A percentile compares a stretch with the other conserved stretches of the same genome.
Conservation (phyloP, 2,888 invertebrate genomes). For the Seira ritae region DNA sequence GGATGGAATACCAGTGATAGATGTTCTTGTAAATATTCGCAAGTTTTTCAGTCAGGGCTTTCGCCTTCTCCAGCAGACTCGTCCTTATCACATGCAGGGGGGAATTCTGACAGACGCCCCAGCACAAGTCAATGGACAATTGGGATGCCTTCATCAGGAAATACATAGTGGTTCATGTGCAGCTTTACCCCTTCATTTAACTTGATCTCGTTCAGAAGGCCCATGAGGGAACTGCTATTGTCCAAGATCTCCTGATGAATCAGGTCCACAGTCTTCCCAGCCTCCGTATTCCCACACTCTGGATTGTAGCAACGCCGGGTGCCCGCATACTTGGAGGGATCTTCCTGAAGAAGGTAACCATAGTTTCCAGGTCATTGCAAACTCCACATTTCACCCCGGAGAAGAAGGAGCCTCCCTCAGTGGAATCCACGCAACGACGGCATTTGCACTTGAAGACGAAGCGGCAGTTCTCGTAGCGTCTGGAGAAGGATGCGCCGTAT, state of each 20-base stretch:
- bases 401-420: constrained; percentile 50
- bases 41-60: constrained; percentile 37
- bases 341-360: constrained; percentile 45
- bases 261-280: constrained; percentile 30
- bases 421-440: constrained; percentile 47
- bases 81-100: constrained; percentile 32
- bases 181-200: constrained; percentile 23
- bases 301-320: constrained; percentile 45
- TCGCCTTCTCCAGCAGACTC: constrained; percentile 28
- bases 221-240: constrained; percentile 26
- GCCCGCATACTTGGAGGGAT: constrained; percentile 27
- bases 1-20: constrained; percentile 52
- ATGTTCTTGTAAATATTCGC: constrained; percentile 36
- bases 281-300: constrained; percentile 13
- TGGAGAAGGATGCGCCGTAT: constrained; percentile 44
- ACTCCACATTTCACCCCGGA: constrained; percentile 50
- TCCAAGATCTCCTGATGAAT: constrained; percentile 43
- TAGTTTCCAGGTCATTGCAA: constrained; percentile 23
- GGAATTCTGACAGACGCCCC: constrained; percentile 50
- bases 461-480: constrained; percentile 43
- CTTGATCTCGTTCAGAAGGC: constrained; percentile 26
- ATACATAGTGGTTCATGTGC: constrained; percentile 56
- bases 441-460: constrained; percentile 44
- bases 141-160: constrained; percentile 50
- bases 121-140: constrained; percentile 42